These are phyloP conservation scores for Crotalus horridus DNA, from an alignment of 2,113 vertebrate genomes.

Conservation along the genomic window DNA sequence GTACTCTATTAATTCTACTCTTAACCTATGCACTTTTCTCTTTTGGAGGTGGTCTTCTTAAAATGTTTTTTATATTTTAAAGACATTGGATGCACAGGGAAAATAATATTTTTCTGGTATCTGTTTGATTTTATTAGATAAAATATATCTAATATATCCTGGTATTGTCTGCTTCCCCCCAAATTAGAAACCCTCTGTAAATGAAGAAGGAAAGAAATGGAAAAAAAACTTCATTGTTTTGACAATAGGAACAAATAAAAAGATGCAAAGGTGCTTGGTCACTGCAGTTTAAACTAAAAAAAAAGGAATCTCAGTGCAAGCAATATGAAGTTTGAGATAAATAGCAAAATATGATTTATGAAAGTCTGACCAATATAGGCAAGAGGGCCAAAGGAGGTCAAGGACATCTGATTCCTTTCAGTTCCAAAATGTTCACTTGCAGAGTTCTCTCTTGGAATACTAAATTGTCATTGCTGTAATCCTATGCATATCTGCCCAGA, in stretches of 20 bases:
- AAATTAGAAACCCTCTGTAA: background rate
- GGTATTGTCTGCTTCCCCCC: background rate
- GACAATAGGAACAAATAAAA: background rate
- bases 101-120: background rate
- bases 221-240: background rate
- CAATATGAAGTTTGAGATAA: background rate
- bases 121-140: background rate
- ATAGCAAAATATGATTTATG: slow-evolving; percentile 17
- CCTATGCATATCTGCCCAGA: background rate
- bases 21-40: background rate
- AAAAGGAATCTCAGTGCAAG: background rate
- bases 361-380: background rate
- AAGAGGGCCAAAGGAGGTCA: slow-evolving; percentile 2
- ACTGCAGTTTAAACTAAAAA: background rate
- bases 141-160: background rate
- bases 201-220: background rate
- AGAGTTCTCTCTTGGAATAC: background rate
- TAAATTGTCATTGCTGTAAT: background rate
- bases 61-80: background rate
- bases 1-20: background rate
- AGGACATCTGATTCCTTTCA: slow-evolving; percentile 2
- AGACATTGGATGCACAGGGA: background rate
- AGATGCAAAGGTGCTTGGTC: background rate
- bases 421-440: background rate
- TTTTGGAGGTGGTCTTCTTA: background rate